Base-by-base conservation (phyloP, 2,113 vertebrate species). In the Nasalis larvatus region DNA sequence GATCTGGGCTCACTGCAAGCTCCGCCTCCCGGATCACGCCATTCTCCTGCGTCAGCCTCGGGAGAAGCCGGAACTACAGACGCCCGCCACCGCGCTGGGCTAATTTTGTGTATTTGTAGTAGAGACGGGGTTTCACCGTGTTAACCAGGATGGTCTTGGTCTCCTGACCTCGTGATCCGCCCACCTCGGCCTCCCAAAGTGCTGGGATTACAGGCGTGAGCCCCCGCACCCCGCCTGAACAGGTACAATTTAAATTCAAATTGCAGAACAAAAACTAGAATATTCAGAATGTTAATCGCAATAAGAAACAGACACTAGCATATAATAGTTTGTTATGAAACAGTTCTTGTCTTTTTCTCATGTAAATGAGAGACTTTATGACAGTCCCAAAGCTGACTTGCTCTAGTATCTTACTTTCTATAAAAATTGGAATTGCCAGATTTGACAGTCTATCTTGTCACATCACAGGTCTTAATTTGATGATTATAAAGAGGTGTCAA, bases 81-180 rank as follows among this genome's bases (percentile, higher is more conserved):
- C 47, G 47, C 13, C 47, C 47, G 13, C 47, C 47, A 49, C 47
- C 3, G 0, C 3, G 47, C 13, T 13, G 0, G 3, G 47, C 13
- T 47, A 47, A 13, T 14, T 49, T 49, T 49, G 3, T 49, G 47
- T 49, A 3, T 49, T 49, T 49, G 13, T 49, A 49, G 47, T 14
- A 14, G 47, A 14, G 47, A 49, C 47, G 47, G 47, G 12, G 13
- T 1, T 49, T 49, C 47, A 49, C 47, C 47, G 13, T 49, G 47
- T 49, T 49, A 49, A 13, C 47, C 47, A 49, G 47, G 47, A 49
- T 14, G 3, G 47, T 49, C 47, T 49, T 0, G 3, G 3, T 49
- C 3, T 49, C 12, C 47, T 14, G 47, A 49, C 47, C 47, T 49
- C 3, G 47, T 49, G 3, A 49, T 49, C 47, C 13, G 13, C 47